phyloP scores from a whole-genome alignment of 2,113 vertebrate genomes.

The Bubo scandiacus region DNA sequence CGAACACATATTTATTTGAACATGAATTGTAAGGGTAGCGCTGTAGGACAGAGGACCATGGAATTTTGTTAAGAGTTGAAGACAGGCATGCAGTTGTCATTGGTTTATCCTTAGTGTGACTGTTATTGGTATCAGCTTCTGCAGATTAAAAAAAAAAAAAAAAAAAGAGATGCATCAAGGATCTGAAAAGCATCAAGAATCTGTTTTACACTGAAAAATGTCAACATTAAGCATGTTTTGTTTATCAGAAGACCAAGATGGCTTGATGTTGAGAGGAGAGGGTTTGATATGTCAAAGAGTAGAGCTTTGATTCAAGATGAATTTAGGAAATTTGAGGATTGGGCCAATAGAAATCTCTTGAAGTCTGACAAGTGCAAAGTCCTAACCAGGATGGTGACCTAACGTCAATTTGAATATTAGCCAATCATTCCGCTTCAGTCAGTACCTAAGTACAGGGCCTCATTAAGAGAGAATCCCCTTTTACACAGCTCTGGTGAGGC shows the following conservation, averaged over 20 bases:
- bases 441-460: background rate
- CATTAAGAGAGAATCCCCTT: background rate
- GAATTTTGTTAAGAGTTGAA: background rate
- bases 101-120: background rate
- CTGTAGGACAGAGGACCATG: background rate
- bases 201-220: background rate
- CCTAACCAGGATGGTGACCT: background rate
- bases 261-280: background rate
- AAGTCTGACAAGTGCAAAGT: background rate
- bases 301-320: background rate
- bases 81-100: background rate
- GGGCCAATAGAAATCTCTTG: background rate
- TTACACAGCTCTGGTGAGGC: background rate
- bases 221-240: accelerated
- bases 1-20: background rate
- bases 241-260: background rate
- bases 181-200: background rate
- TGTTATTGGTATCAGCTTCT: background rate
- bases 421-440: background rate
- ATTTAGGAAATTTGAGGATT: background rate
- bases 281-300: background rate
- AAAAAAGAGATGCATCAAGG: background rate
- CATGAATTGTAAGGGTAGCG: background rate
- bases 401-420: background rate
- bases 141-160: background rate